Evolutionary conservation across 2,113 vertebrate species (phyloP), one percentile per base, ranked within the genome.

Genomic region (Cynopterus brachyotis): DNA sequence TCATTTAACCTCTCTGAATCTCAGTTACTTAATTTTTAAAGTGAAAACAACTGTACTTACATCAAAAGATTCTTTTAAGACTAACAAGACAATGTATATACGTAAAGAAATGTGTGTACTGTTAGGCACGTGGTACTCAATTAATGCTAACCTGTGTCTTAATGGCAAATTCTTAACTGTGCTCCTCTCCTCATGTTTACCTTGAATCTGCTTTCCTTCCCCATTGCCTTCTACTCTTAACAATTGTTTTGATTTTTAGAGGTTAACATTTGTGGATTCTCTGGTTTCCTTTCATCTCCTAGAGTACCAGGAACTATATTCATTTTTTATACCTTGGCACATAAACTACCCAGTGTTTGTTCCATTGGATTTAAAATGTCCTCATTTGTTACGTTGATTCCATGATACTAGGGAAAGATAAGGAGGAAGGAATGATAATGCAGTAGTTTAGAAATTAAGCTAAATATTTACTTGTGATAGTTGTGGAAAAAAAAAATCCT

Each of bases 381-480:
- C 37, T 79, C 69, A 86, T 95, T 92, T 97, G 94, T 90, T 86
- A 53, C 53, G 67, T 87, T 79, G 47, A 86, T 60, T 93, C 42
- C 42, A 13, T 82, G 67, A 97, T 45, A 79, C 87, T 82, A 95
- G 28, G 13, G 40, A 80, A 92, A 84, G 59, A 94, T 32, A 87
- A 96, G 12, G 28, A 5, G 8, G 30, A 20, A 86, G 53, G 47
- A 83, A 94, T 93, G n/a, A 94, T 32, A 96, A 79, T 82, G 60
- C 42, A 60, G 28, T 40, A 40, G 6, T 89, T 92, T 94, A 70
- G 57, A 94, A 97, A 96, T 84, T 57, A 91, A 78, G 75, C 66
- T 97, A 96, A 91, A 89, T 96, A 94, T 95, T 96, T 96, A 35
- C 55, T 94, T 42, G 64, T 57, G 76, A 78, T 91, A 32, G 62